Percentiles rank a stretch among this genome's conserved stretches.
phyloP scores from a whole-genome alignment of 1,140 invertebrate genomes.

The Drosophila ogumai region DNA sequence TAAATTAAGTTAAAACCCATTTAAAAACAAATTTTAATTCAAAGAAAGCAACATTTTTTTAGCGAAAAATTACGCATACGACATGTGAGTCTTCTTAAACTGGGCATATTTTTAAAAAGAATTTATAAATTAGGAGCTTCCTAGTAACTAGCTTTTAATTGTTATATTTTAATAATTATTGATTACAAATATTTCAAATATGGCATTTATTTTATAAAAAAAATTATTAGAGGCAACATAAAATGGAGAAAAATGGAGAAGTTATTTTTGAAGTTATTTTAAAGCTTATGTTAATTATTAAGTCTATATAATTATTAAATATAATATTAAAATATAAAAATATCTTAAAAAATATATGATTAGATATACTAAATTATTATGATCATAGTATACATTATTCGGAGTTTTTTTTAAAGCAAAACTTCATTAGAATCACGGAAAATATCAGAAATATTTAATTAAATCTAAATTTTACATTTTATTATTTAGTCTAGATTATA shows the following conservation, averaged over 20 bases:
- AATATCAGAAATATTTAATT: no score
- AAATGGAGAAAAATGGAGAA: background rate
- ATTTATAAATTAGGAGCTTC: background rate
- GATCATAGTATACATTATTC: no score
- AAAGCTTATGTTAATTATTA: background rate
- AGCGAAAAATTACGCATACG: conserved; percentile 17
- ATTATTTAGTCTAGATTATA: no score
- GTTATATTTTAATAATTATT: background rate
- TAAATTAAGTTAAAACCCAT: background rate
- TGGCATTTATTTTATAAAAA: background rate
- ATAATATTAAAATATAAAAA: background rate
- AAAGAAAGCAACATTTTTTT: rapidly evolving
- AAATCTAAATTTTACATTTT: no score
- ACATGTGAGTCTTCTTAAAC: background rate
- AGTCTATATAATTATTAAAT: background rate
- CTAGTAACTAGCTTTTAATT: background rate
- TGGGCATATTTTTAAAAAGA: background rate
- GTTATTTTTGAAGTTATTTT: background rate
- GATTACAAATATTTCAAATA: background rate
- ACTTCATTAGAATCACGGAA: no score
- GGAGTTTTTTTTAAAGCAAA: no score
- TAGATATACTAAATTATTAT: no score
- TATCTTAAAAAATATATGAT: no score
- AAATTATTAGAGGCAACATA: background rate
- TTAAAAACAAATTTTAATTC: no score